These are phyloP conservation scores for Choloepus hoffmanni DNA, from an alignment of 2,113 vertebrate genomes.

Conservation along the genomic window DNA sequence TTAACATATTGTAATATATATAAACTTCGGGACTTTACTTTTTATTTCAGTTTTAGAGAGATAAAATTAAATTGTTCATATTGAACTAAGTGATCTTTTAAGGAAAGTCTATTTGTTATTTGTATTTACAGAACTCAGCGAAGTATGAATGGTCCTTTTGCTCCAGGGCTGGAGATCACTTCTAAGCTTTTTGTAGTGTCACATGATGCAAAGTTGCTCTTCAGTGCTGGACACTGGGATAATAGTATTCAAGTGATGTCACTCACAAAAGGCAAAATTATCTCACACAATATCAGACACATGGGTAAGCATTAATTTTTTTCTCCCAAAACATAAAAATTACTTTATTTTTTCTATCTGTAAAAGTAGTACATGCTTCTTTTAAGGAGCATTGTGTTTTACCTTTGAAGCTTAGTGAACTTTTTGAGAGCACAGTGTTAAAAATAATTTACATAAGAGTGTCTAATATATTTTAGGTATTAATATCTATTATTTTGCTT, in stretches of 20 bases:
- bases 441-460: slow-evolving; percentile 28
- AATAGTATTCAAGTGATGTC: slow-evolving; percentile 97
- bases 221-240: slow-evolving; percentile 98
- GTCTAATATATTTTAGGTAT: neutral
- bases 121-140: slow-evolving; percentile 92
- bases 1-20: neutral
- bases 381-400: slow-evolving; percentile 27
- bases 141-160: slow-evolving; percentile 93
- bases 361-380: neutral
- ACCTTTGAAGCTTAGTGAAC: slow-evolving; percentile 3
- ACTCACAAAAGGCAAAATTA: slow-evolving; percentile 93
- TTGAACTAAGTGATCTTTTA: slow-evolving; percentile 22
- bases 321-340: neutral
- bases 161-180: slow-evolving; percentile 92
- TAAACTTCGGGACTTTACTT: neutral
- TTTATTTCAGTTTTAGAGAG: slow-evolving; percentile 40
- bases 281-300: slow-evolving; percentile 95
- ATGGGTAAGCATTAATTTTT: slow-evolving; percentile 91
- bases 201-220: slow-evolving; percentile 97
- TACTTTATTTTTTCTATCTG: neutral
- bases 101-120: slow-evolving; percentile 61
- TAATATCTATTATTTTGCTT: neutral
- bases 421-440: slow-evolving; percentile 28
- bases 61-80: neutral
- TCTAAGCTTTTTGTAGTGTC: slow-evolving; percentile 94